Percentiles rank a stretch among this genome's conserved stretches.
These are phyloP conservation scores for Calliphora vomitoria DNA, from an alignment of 2,888 invertebrate genomes.

Conservation along the genomic window DNA sequence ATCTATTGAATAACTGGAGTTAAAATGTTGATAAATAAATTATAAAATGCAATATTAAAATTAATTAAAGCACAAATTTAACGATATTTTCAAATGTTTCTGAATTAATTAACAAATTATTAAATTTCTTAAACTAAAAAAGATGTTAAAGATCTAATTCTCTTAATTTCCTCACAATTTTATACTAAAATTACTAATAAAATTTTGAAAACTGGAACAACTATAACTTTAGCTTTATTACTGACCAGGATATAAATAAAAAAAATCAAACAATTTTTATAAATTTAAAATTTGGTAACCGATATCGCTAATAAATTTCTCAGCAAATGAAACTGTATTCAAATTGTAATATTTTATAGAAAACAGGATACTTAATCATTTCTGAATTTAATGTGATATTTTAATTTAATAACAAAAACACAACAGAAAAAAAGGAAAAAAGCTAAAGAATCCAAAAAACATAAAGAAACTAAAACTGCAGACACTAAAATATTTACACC, in stretches of 20 bases:
- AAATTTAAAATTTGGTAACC: background rate
- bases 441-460: conserved; percentile 17
- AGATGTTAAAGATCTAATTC: too few species aligned
- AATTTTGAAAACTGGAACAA: too few species aligned
- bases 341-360: conserved; percentile 48
- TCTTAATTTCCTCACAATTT: too few species aligned
- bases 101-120: too few species aligned
- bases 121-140: too few species aligned
- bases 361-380: conserved; percentile 56
- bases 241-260: background rate
- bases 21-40: too few species aligned
- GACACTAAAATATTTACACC: conserved; percentile 61
- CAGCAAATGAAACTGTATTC: conserved; percentile 44
- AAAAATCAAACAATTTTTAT: background rate
- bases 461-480: conserved; percentile 48
- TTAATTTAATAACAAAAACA: conserved; percentile 64
- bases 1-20: too few species aligned
- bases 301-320: conserved; percentile 59
- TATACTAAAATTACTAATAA: too few species aligned
- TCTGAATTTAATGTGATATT: conserved; percentile 48
- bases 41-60: too few species aligned
- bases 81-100: too few species aligned
- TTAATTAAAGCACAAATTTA: too few species aligned
- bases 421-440: background rate
- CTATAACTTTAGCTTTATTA: too few species aligned